Evolutionary conservation across 2,113 vertebrate species (phyloP), one percentile per base, ranked within the genome.

Genomic region (Eurypyga helias): DNA sequence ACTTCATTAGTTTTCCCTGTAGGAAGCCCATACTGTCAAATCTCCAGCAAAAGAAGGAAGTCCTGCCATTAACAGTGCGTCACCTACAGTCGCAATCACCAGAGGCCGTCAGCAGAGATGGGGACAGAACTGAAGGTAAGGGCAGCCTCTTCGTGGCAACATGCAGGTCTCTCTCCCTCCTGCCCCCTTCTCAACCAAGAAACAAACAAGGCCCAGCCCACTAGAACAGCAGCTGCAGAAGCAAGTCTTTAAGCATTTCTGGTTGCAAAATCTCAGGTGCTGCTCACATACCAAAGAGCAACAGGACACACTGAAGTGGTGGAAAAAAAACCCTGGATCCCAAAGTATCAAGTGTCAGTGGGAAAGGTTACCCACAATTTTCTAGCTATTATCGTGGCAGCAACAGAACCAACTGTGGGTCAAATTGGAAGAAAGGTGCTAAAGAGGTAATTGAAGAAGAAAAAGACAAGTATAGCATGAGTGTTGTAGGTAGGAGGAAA

Each of bases 341-440:
- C 95, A 96, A 95, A 94, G 90, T 79, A 73, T 4, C 81, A 87
- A 83, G 81, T 96, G 71, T 87, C 80, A 36, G 87, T 95, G 96
- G 90, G 90, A 94, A 97, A 93, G 36, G 48, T 96, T 78, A 92
- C 89, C 91, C 91, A 85, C 66, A 0, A 48, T 95, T 89, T 89
- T 83, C 80, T 96, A 95, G 54, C 81, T 81, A 96, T 33, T 83
- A 83, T 23, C 38, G 55, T 80, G 92, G 94, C 96, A 97, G 87
- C 95, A 93, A 96, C 54, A 86, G 86, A 98, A 96, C 90, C 96
- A 93, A 88, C 54, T 71, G 94, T 96, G 96, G 96, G 93, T 93
- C 89, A 88, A 93, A 80, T 43, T 95, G 80, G 94, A 79, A 88
- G 57, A 79, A 91, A 96, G 93, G 94, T 97, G 96, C 96, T 96